Percentiles rank a stretch among this genome's conserved stretches.
Evolutionary conservation across 2,797 vertebrate species (phyloP).

Genomic region (Oreochromis grahami): DNA sequence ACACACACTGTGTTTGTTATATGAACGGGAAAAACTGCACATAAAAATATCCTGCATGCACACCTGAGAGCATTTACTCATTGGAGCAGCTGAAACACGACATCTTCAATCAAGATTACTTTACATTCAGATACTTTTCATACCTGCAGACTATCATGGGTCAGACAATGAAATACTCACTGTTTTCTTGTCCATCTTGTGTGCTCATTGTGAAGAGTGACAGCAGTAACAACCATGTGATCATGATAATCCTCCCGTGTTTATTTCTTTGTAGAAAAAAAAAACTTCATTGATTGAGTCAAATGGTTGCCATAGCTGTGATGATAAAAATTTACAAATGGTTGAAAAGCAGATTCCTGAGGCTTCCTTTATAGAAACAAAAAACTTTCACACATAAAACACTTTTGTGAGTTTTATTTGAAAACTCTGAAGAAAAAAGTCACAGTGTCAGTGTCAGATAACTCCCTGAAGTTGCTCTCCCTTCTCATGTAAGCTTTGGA

Average conservation of each 20-base stretch:
- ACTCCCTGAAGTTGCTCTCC: background rate
- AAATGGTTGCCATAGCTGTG: background rate
- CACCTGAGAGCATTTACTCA: background rate
- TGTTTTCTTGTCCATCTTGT: background rate
- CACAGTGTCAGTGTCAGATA: background rate
- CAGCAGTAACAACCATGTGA: background rate
- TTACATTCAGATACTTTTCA: background rate
- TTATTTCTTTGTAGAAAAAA: background rate
- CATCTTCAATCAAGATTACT: background rate
- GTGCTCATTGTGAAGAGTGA: background rate
- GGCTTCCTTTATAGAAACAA: background rate
- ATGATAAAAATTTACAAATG: background rate
- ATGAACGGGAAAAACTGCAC: background rate
- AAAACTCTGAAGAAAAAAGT: background rate
- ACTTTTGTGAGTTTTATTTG: background rate
- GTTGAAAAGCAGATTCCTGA: background rate
- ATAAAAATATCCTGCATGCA: background rate
- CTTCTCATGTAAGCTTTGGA: background rate
- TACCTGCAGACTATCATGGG: background rate
- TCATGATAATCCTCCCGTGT: background rate
- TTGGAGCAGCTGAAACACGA: background rate
- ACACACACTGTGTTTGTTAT: background rate
- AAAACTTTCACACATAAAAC: background rate
- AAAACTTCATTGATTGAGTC: background rate
- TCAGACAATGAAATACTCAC: background rate